Base-by-base conservation (phyloP, 2,888 invertebrate species). In the Cryptocheilus praepositus region DNA sequence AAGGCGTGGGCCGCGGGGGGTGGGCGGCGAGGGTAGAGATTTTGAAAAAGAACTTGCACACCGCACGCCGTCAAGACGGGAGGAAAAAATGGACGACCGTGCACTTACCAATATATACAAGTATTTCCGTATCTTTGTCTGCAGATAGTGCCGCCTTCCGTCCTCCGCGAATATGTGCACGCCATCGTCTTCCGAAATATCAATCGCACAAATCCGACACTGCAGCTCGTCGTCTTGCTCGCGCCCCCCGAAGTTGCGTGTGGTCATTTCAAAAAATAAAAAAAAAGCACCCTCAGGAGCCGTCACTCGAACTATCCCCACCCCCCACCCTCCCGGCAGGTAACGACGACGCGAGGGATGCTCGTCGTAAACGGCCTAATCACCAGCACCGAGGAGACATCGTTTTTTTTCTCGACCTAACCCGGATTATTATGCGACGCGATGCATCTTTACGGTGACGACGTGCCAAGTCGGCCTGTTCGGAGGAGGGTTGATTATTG, bases 51-150 rank as follows among this genome's bases (percentile, higher is more conserved):
- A 15, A 58, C 52, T 49, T 43, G 19, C 46, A 64, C 16, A 45
- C 63, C 13, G 36, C 36, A 36, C 11, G 36, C 13, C 36, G 36
- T 1, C 13, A 11, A 5, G 28, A 7, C 7, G 28, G 28, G 3
- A 5, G 28, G 4, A 28, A 28, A 28, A 36, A 36, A 36, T 36
- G 36, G 36, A 36, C 8, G 36, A 19, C 18, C 1, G 15, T 4
- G 2, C 3, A 86, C 89, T 89, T 86, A 93, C 94, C 91, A 92
- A 91, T 82, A 94, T 91, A 81, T 92, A 91, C 77, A 94, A 90
- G 90, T 93, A 94, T 89, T 92, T 92, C 83, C 91, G 91, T 79
- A 94, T 92, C 89, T 93, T 93, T 73, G 92, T 91, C 84, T 92
- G 91, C 68, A 94, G 90, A 82, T 92, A 91, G 89, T 92, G 91